Conservation (phyloP, 2,888 invertebrate genomes). For the Cristatella mucedo region DNA sequence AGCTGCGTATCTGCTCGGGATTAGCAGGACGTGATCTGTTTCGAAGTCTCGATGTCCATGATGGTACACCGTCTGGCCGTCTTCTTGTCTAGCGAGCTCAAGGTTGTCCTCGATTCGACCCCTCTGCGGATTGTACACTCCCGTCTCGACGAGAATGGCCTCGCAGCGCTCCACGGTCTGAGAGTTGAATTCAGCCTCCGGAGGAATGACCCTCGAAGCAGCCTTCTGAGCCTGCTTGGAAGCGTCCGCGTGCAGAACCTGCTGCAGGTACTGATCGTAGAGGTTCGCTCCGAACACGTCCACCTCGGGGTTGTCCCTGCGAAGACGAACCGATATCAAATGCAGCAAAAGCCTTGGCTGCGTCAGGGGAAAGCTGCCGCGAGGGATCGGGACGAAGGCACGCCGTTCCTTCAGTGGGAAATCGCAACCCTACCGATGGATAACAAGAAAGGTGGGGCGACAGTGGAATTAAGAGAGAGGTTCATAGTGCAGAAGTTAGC, state of each 20-base stretch:
- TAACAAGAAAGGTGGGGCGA: too few relatives aligned
- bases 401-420: too few relatives aligned
- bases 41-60: slow-evolving; percentile 34
- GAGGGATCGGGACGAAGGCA: too few relatives aligned
- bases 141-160: slow-evolving; percentile 32
- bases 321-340: too few relatives aligned
- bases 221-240: slow-evolving; percentile 18
- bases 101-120: slow-evolving; percentile 3
- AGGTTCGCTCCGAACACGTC: slow-evolving; percentile 37
- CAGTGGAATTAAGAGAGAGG: too few relatives aligned
- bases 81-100: slow-evolving; percentile 14
- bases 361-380: background rate
- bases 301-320: slow-evolving; percentile 35
- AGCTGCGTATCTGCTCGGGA: slow-evolving; percentile 23
- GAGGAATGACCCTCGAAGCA: slow-evolving; percentile 24
- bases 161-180: slow-evolving; percentile 28
- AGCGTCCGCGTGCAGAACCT: slow-evolving; percentile 13
- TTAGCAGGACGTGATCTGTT: slow-evolving; percentile 23
- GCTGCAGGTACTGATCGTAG: slow-evolving; percentile 28
- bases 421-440: too few relatives aligned
- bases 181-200: slow-evolving; percentile 18
- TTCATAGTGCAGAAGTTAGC: too few relatives aligned
- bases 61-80: slow-evolving; percentile 17
- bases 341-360: background rate
- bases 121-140: slow-evolving; percentile 26